Evolutionary conservation across 2,797 vertebrate species (phyloP), one percentile per base, ranked within the genome.

Genomic region (Molossus alvarezi): DNA sequence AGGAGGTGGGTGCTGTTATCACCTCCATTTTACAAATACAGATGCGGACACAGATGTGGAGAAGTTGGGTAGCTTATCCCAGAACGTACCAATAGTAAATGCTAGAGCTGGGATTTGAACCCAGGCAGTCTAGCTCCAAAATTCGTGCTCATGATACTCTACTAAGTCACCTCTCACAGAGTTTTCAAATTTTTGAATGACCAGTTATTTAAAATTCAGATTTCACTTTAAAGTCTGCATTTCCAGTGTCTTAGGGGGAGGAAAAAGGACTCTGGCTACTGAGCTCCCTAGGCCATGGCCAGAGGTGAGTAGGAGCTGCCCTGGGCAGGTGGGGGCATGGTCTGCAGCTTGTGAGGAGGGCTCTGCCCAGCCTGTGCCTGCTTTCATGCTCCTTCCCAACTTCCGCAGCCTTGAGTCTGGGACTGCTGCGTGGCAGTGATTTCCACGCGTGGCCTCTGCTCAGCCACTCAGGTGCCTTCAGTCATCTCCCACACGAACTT

Each of bases 181-280:
- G 14, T 21, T 67, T 92, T 57, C 4, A 77, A 65, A 71, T 14
- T 79, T 91, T 81, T 55, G 51, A 88, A 65, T 90, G 58, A 4
- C 20, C 7, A 33, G 2, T 76, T 90, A 72, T 27, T 73, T 75
- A 69, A 73, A 92, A 94, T 53, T 89, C 15, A 57, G 17, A 29
- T 58, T 96, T 93, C 27, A n/a, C 73, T 88, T 94, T 86, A 69
- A 81, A 75, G 55, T 29, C 55, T 88, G 5, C 21, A 60, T 58
- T 95, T 95, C 48, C 85, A 51, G 37, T 67, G 33, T 85, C 37
- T 88, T 85, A 9, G 12, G 51, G 51, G 5, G 51, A 65, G 53
- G 77, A 83, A 55, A 91, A 73, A 23, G 58, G 20, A 51, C 80
- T 23, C 21, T 86, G 17, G 5, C n/a, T 85, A 1, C n/a, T 69